Base-by-base conservation (phyloP, 2,113 vertebrate species). In the Butorides virescens region DNA sequence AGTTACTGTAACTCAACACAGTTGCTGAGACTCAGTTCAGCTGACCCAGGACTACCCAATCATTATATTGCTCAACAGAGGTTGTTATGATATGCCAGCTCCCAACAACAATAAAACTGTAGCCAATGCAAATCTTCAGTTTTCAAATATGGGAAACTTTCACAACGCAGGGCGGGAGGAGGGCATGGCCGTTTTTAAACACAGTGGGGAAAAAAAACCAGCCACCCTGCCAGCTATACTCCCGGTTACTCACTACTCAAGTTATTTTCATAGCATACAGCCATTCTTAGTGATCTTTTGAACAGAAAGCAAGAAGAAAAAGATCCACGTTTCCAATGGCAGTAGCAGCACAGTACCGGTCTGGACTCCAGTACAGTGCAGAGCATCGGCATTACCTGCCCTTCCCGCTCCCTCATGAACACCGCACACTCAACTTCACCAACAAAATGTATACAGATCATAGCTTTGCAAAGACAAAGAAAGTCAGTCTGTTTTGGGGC, bases 81-180 rank as follows among this genome's bases (percentile, higher is more conserved):
- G 26, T 5, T 86, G 49, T 26, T 34, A 53, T 22, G 46, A 66
- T 81, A 63, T 19, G 47, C 15, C 63, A 79, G 42, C 46, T 95
- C 81, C 74, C 81, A 91, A 37, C 20, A 79, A 76, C 23, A 96
- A 73, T 9, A 79, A 66, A 66, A 42, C 49, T 32, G 32, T 10
- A 46, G 67, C 90, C 87, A 88, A n/a, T 11, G 75, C 30, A 88
- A 88, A 76, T 56, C 75, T 83, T 79, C 66, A 22, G 17, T 63
- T 90, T 88, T 86, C 75, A 83, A 76, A 79, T 36, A 79, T 25
- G 58, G 82, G 82, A 90, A 92, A 49, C 82, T 83, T 86, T 72
- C 91, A 83, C 62, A 92, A 88, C 3, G 0, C 0, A 0, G 21
- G 36, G 16, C 87, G 25, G 2, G 25, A 71, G 13, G 17, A 77